A percentile compares a stretch with the other conserved stretches of the same genome.
These are phyloP conservation scores for Paraescarpia echinospica DNA, from an alignment of 1,140 invertebrate species.

Conservation along the genomic window DNA sequence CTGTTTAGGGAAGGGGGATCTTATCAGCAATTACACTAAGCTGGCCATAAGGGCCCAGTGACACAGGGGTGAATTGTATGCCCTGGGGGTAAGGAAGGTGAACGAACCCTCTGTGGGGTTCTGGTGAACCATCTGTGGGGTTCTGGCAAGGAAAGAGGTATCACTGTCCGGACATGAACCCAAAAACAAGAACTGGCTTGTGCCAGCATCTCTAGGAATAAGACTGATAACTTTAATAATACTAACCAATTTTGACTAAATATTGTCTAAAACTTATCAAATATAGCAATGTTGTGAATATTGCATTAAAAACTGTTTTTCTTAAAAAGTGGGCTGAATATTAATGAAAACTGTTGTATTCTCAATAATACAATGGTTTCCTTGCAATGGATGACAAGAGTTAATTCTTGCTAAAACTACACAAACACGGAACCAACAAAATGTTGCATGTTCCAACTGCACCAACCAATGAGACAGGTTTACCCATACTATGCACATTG, in stretches of 20 bases:
- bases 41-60: not conserved
- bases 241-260: no score
- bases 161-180: no score
- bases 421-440: not conserved
- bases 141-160: no score
- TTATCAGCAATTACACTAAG: not conserved
- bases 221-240: no score
- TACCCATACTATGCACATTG: not conserved
- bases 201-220: no score
- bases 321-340: not conserved
- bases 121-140: not conserved
- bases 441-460: not conserved
- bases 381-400: not conserved
- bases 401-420: not conserved
- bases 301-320: not conserved
- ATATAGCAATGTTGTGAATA: no score
- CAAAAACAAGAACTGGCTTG: no score
- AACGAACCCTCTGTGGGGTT: not conserved
- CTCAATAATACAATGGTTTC: not conserved
- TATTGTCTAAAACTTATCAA: no score
- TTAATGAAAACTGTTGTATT: not conserved
- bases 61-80: not conserved
- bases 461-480: not conserved
- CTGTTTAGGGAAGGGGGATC: not conserved
- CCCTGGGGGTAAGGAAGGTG: not conserved